phyloP scores from a whole-genome alignment of 2,888 invertebrate species.

The Callyntrura sp. region DNA sequence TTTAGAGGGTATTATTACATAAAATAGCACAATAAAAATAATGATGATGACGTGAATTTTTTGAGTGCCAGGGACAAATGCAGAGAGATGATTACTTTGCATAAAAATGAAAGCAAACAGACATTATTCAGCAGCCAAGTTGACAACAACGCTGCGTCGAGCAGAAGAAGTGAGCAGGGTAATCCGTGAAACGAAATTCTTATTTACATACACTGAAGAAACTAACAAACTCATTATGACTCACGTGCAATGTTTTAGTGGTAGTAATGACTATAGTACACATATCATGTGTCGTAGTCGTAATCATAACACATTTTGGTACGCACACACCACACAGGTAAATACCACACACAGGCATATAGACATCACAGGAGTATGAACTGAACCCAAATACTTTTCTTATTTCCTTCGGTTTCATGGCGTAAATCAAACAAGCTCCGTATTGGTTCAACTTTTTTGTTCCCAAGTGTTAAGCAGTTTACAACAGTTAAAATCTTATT shows the following conservation, averaged over 20 bases:
- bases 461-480: conserved; percentile 44
- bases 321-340: background rate
- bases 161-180: conserved; percentile 15
- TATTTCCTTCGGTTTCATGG: too few relatives aligned
- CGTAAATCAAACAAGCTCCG: too few relatives aligned
- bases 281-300: conserved; percentile 27
- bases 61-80: conserved; percentile 1
- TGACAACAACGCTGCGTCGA: conserved; percentile 4
- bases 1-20: background rate
- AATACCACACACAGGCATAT: background rate
- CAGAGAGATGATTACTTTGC: conserved; percentile 48
- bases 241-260: conserved; percentile 74
- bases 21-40: conserved; percentile 23
- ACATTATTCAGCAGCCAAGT: conserved; percentile 31
- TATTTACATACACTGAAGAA: conserved; percentile 72
- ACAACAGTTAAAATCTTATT: background rate
- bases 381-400: too few relatives aligned
- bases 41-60: conserved; percentile 8
- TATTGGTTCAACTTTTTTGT: conserved; percentile 37
- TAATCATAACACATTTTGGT: background rate
- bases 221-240: conserved; percentile 77
- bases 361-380: background rate
- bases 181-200: conserved; percentile 62
- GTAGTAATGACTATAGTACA: conserved; percentile 65
- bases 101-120: conserved; percentile 16